A percentile compares a stretch with the other conserved stretches of the same genome.
Evolutionary conservation across 2,888 invertebrate species (phyloP).

Genomic region (Pristionchus entomophagus): DNA sequence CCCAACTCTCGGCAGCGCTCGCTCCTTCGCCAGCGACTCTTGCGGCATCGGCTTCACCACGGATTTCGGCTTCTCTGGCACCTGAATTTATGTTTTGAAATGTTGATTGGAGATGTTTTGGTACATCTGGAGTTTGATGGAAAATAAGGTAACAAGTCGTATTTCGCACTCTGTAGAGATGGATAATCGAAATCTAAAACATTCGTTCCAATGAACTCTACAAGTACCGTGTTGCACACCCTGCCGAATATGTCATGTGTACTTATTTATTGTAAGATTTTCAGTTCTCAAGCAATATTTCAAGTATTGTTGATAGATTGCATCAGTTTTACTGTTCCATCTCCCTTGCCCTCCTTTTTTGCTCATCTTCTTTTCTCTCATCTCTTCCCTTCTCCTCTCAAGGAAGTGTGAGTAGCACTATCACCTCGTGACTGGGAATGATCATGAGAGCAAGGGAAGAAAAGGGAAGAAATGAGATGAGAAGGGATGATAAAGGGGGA

Average conservation of each 20-base stretch:
- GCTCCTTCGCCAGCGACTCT: constrained; percentile 55
- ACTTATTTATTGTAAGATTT: too few relatives aligned
- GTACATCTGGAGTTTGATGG: constrained; percentile 15
- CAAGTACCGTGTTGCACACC: too few relatives aligned
- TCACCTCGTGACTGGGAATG: constrained; percentile 8
- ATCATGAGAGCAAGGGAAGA: constrained; percentile 34
- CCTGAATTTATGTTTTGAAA: too few relatives aligned
- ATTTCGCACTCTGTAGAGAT: too few relatives aligned
- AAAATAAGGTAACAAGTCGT: too few relatives aligned
- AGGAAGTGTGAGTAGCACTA: not conserved
- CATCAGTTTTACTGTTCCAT: constrained; percentile 31
- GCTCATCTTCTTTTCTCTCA: not conserved
- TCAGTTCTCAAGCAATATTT: too few relatives aligned
- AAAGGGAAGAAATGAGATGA: not conserved
- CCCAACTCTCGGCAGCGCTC: constrained; percentile 42
- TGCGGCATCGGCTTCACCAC: constrained; percentile 74
- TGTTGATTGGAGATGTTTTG: constrained; percentile 15
- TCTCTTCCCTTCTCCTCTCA: constrained; percentile 12
- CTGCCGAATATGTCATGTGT: too few relatives aligned
- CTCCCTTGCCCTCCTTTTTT: not conserved
- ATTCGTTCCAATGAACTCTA: too few relatives aligned
- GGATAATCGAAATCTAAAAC: too few relatives aligned
- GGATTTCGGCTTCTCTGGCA: constrained; percentile 67
- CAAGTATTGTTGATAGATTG: too few relatives aligned
- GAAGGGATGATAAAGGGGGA: not conserved